Percentiles rank a stretch among this genome's conserved stretches.
Evolutionary conservation across 2,797 vertebrate genomes (phyloP).

Genomic region (Poeciliopsis gracilis): DNA sequence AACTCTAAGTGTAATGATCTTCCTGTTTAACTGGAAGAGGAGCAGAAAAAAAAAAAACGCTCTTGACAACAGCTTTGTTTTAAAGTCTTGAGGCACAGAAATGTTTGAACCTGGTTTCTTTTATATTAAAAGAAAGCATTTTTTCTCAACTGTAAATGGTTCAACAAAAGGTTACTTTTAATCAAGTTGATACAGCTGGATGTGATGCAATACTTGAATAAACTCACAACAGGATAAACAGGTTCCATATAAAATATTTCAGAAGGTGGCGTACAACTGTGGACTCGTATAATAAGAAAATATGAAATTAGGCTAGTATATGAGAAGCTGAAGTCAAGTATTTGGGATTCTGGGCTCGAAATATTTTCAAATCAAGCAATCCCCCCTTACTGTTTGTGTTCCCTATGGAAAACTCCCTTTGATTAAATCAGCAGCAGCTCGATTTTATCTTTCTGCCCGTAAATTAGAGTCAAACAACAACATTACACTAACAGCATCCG

Average conservation of each 20-base stretch:
- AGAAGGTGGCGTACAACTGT: background rate
- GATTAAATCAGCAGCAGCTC: constrained; percentile 29
- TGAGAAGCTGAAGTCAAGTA: background rate
- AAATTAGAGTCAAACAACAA: constrained; percentile 43
- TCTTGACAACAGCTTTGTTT: background rate
- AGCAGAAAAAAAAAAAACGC: background rate
- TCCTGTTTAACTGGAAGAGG: background rate
- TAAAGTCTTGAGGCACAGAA: background rate
- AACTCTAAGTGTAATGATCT: background rate
- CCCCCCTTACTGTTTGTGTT: background rate
- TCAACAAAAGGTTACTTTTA: background rate
- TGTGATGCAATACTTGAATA: background rate
- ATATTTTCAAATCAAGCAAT: constrained; percentile 8
- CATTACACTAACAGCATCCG: constrained; percentile 15
- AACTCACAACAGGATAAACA: background rate
- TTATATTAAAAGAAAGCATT: background rate
- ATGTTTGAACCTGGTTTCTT: background rate
- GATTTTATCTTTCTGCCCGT: constrained; percentile 25
- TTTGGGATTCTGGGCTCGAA: constrained; percentile 1
- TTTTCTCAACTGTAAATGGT: background rate
- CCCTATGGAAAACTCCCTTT: background rate
- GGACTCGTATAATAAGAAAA: background rate
- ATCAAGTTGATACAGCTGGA: background rate
- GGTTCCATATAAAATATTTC: background rate
- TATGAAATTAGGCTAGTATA: background rate